These are phyloP conservation scores for Digitonthophagus gazella DNA, from an alignment of 2,888 invertebrate genomes.

Conservation along the genomic window DNA sequence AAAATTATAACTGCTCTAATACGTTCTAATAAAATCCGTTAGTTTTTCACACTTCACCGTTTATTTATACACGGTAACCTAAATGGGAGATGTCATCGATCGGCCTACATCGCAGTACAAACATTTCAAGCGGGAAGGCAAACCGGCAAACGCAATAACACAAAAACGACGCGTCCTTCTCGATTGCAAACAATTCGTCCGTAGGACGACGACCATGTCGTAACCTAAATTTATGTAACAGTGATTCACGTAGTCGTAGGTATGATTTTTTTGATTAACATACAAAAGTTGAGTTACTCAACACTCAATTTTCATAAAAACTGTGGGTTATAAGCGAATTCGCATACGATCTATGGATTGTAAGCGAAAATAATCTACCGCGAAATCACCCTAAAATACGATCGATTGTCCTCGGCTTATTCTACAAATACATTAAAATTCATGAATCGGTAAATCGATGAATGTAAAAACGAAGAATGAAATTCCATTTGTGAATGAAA, in stretches of 20 bases:
- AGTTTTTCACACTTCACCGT: background rate
- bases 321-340: background rate
- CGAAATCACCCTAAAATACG: background rate
- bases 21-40: background rate
- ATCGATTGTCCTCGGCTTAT: background rate
- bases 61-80: background rate
- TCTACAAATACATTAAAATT: background rate
- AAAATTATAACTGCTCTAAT: background rate
- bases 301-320: background rate
- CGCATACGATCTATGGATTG: no score
- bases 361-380: background rate
- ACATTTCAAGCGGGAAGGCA: background rate
- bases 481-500: background rate
- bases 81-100: background rate
- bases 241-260: background rate
- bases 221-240: background rate
- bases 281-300: background rate
- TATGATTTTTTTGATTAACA: background rate
- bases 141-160: background rate
- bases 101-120: background rate
- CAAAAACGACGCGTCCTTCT: background rate
- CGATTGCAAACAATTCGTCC: background rate
- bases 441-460: background rate
- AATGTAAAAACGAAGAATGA: no score
- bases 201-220: background rate